phyloP scores from a whole-genome alignment of 2,888 invertebrate species.

The Alviniconcha strummeri region DNA sequence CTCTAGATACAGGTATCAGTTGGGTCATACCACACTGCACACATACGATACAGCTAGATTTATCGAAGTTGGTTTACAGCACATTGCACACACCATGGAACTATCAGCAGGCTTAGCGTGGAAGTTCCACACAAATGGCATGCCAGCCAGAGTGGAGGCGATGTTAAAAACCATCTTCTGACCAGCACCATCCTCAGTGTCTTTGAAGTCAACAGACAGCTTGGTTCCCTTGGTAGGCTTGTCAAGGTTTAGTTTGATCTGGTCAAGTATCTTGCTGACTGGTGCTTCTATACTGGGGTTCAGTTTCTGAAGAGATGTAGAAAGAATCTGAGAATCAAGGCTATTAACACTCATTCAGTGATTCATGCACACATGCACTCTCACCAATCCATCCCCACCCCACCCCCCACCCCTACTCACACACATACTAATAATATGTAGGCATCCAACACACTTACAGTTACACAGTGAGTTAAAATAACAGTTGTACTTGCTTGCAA shows the following conservation, averaged over 20 bases:
- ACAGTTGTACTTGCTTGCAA: no score
- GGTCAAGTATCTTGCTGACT: conserved; percentile 58
- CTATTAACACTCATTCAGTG: no score
- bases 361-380: no score
- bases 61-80: no score
- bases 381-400: no score
- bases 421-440: no score
- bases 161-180: conserved; percentile 50
- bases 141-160: conserved; percentile 61
- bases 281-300: conserved; percentile 68
- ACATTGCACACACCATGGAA: conserved; percentile 50
- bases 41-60: no score
- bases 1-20: no score
- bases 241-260: conserved; percentile 57
- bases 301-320: conserved; percentile 52
- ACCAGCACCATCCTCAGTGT: conserved; percentile 25
- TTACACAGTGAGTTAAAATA: no score
- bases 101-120: conserved; percentile 51
- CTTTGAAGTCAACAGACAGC: conserved; percentile 38
- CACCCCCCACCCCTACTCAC: no score
- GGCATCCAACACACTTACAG: no score
- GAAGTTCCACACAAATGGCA: conserved; percentile 65
- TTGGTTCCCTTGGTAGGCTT: conserved; percentile 49
- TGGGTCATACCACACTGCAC: no score
- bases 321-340: background rate